Base-by-base conservation (phyloP, 1,140 invertebrate genomes). In the Drosophila miranda region DNA sequence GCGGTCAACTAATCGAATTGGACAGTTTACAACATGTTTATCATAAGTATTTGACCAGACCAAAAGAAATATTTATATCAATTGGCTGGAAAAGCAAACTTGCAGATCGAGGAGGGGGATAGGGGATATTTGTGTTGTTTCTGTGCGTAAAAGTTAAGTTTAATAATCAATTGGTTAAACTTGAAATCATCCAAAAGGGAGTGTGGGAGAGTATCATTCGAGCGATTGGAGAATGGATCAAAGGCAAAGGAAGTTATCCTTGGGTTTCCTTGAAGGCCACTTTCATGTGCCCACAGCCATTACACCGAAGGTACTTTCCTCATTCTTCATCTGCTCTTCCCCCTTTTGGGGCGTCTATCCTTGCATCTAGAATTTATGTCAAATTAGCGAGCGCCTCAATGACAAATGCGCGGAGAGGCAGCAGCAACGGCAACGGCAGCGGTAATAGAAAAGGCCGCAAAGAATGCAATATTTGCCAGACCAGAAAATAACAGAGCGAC, bases 351-450 rank as follows among this genome's bases (percentile, higher is more conserved):
- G 6, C 28, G 63, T 42, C 68, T 50, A 77, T 75, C 41, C 19
- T 57, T 51, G 75, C 75, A 70, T 72, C 70, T 82, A 63, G 82
- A 78, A 77, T 82, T 81, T 68, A 81, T 82, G 68, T 82, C 74
- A 82, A 82, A 82, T 82, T 82, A 82, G 73, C 73, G 78, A 63
- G 67, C 60, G 63, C 58, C 54, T 69, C 78, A 82, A 82, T 82
- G 78, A 82, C 74, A 82, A 82, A 82, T 82, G 78, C 74, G 45
- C 66, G 48, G 26, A 50, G 45, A 41, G 48, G 30, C 43, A 19
- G 46, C 16, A 43, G 16, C 16, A 16, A 16, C 16, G 16, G 16
- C 16, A 16, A 1, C 16, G 16, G 16, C 16, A 16, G 16, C 16
- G 16, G 16, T 16, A 57, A 52, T 51, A 64, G 48, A 46, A 56